Conservation (phyloP, 2,797 vertebrate genomes). For the Tympanoctomys barrerae region DNA sequence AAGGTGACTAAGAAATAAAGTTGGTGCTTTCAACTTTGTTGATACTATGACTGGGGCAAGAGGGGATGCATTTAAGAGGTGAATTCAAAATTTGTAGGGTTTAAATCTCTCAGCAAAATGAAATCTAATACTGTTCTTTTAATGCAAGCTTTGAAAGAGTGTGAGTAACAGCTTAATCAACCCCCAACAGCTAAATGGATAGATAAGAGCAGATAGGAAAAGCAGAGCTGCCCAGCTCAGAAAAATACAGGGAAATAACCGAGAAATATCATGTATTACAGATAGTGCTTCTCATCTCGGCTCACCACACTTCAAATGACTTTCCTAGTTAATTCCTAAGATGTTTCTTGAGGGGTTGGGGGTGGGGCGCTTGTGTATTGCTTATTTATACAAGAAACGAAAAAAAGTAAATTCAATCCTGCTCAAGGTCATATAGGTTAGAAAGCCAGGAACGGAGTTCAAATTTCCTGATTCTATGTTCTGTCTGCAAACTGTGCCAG, state of each 20-base stretch:
- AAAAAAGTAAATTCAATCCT: neutral
- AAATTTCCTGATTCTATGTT: neutral
- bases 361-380: neutral
- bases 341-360: neutral
- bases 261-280: neutral
- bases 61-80: conserved; percentile 68
- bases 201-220: conserved; percentile 62
- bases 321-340: conserved; percentile 50
- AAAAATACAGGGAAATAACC: neutral
- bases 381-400: neutral
- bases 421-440: conserved; percentile 28
- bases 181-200: conserved; percentile 74
- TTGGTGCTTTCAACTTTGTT: conserved; percentile 72
- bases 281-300: neutral
- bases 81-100: conserved; percentile 70
- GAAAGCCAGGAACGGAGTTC: neutral
- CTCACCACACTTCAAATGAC: conserved; percentile 46
- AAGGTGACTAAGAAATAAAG: conserved; percentile 76
- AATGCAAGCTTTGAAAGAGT: conserved; percentile 68
- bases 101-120: conserved; percentile 77
- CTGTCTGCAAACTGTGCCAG: neutral
- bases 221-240: neutral
- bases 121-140: conserved; percentile 74
- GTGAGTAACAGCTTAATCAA: conserved; percentile 80
- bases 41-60: conserved; percentile 24